phyloP scores from a whole-genome alignment of 1,140 invertebrate species.

The Saccostrea echinata region DNA sequence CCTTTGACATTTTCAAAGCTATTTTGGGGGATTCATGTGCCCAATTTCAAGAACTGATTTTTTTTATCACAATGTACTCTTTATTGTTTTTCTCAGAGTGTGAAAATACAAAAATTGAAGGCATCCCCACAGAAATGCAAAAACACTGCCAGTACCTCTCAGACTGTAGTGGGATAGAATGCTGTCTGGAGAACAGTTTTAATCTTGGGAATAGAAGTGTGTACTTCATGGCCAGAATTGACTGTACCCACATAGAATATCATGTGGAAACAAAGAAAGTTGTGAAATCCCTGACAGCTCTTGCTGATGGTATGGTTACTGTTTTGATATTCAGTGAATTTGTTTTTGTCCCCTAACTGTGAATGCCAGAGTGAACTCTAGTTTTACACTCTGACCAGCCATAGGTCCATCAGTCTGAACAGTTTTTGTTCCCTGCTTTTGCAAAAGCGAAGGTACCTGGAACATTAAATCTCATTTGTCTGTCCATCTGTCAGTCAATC shows the following conservation, averaged over 20 bases:
- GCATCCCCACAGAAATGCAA: background rate
- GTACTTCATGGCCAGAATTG: constrained; percentile 38
- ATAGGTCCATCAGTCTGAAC: no score
- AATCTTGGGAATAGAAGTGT: constrained; percentile 11
- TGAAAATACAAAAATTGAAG: constrained; percentile 24
- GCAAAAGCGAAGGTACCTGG: no score
- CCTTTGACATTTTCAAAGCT: no score
- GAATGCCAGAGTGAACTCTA: no score
- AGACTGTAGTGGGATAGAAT: constrained; percentile 52
- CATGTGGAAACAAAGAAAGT: constrained; percentile 8
- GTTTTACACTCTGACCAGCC: no score
- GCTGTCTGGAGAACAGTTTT: constrained; percentile 52
- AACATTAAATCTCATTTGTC: no score
- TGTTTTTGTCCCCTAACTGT: no score
- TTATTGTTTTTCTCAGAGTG: background rate
- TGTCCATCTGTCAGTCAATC: no score
- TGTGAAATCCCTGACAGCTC: background rate
- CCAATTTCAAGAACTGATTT: no score
- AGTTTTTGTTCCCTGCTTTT: no score
- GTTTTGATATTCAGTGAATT: background rate
- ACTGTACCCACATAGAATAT: constrained; percentile 47
- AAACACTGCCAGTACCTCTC: constrained; percentile 40
- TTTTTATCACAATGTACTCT: no score
- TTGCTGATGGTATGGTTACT: background rate
- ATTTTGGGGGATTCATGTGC: no score